phyloP scores from a whole-genome alignment of 2,888 invertebrate genomes.

The Chironomus riparius region DNA sequence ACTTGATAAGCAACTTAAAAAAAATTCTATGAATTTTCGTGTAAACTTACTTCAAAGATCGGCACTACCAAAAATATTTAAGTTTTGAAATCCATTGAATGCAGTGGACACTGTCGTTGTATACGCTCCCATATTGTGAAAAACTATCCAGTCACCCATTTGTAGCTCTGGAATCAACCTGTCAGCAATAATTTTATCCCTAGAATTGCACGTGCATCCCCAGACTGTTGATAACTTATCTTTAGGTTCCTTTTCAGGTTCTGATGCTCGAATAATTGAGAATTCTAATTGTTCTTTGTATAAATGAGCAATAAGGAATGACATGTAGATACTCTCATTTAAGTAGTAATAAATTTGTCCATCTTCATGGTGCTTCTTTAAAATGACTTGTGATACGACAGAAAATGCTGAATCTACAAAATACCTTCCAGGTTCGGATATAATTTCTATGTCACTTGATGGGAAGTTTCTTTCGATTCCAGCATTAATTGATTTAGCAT shows the following conservation, averaged over 20 bases:
- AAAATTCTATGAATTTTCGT: too few relatives aligned
- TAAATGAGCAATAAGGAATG: neutral
- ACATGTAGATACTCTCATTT: slow-evolving; percentile 15
- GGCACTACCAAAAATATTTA: neutral
- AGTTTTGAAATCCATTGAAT: slow-evolving; percentile 78
- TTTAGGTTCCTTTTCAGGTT: neutral
- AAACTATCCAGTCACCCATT: slow-evolving; percentile 81
- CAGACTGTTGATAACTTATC: slow-evolving; percentile 49
- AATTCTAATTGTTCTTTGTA: neutral
- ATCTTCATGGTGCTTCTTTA: neutral
- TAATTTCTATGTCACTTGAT: slow-evolving; percentile 55
- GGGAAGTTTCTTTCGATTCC: slow-evolving; percentile 72
- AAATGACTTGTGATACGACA: slow-evolving; percentile 43
- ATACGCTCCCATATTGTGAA: slow-evolving; percentile 96
- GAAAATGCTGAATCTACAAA: slow-evolving; percentile 94
- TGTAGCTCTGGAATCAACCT: slow-evolving; percentile 60
- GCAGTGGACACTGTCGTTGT: slow-evolving; percentile 84
- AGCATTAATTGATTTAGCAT: neutral
- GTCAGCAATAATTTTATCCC: slow-evolving; percentile 62
- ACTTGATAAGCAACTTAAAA: too few relatives aligned
- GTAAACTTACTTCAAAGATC: neutral
- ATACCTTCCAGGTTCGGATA: slow-evolving; percentile 95
- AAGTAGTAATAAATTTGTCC: neutral
- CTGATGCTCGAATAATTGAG: neutral
- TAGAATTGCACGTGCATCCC: slow-evolving; percentile 94